Percentiles rank a stretch among this genome's conserved stretches.
These are phyloP conservation scores for Cylloceria caligata DNA, from an alignment of 2,888 invertebrate species.

Conservation along the genomic window DNA sequence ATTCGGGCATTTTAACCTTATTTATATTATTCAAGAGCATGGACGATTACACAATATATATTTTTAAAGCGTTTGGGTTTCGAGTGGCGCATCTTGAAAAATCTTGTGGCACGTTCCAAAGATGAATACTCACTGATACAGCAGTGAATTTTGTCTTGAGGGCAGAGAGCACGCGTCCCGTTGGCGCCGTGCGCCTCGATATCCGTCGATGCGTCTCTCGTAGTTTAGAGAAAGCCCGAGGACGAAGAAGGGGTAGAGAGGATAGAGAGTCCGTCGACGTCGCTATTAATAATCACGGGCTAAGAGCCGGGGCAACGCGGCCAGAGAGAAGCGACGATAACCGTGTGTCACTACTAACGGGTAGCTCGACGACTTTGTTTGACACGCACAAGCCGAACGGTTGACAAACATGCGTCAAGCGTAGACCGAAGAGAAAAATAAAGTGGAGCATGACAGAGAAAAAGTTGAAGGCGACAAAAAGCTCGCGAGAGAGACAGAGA, in stretches of 20 bases:
- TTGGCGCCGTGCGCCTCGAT: slow-evolving; percentile 66
- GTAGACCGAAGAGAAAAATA: slow-evolving; percentile 33
- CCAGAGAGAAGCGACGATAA: slow-evolving; percentile 68
- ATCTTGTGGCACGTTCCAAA: slow-evolving; percentile 25
- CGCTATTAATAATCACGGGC: slow-evolving; percentile 76
- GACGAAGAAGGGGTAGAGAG: slow-evolving; percentile 50
- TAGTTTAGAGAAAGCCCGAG: slow-evolving; percentile 41
- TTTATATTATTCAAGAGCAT: background rate
- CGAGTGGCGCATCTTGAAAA: slow-evolving; percentile 53
- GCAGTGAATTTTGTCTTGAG: slow-evolving; percentile 45
- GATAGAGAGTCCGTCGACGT: slow-evolving; percentile 74
- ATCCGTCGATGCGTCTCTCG: slow-evolving; percentile 65
- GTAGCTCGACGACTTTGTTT: slow-evolving; percentile 80
- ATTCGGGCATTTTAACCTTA: background rate
- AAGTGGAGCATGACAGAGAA: slow-evolving; percentile 58
- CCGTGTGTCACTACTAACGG: slow-evolving; percentile 69
- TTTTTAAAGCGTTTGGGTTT: slow-evolving; percentile 37
- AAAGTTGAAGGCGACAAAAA: slow-evolving; percentile 55
- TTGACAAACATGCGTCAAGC: slow-evolving; percentile 79
- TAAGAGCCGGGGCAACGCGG: slow-evolving; percentile 60
- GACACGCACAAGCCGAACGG: slow-evolving; percentile 74
- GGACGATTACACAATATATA: background rate
- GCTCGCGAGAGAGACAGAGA: slow-evolving; percentile 51
- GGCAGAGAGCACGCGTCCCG: slow-evolving; percentile 58
- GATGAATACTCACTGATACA: background rate